phyloP scores from a whole-genome alignment of 1,140 invertebrate genomes.

The Bombyx mori region DNA sequence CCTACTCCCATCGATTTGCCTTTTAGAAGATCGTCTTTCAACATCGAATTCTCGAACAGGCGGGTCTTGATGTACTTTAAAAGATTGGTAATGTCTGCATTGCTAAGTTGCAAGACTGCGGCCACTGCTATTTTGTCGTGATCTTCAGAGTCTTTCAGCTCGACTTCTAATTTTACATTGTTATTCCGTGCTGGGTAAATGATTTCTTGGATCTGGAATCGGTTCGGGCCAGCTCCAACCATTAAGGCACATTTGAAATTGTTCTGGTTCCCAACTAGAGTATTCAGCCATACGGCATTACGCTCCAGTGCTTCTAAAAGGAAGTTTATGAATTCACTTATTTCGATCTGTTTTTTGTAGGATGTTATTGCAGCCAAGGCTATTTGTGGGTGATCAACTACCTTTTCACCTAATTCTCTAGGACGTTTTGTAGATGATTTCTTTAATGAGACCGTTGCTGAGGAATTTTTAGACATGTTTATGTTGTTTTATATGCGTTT shows the following conservation, averaged over 20 bases:
- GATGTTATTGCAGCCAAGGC: constrained; percentile 51
- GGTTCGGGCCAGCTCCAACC: constrained; percentile 50
- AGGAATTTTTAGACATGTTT: constrained; percentile 24
- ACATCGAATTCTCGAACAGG: constrained; percentile 34
- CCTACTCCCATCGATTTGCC: constrained; percentile 46
- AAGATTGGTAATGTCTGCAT: constrained; percentile 35
- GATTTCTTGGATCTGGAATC: constrained; percentile 50
- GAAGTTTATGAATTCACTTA: constrained; percentile 48
- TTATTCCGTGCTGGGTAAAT: constrained; percentile 42
- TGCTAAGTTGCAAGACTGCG: constrained; percentile 38
- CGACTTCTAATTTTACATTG: constrained; percentile 44
- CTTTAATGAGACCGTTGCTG: constrained; percentile 32
- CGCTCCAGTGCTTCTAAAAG: constrained; percentile 44
- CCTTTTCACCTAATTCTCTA: constrained; percentile 21
- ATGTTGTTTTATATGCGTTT: constrained; percentile 3
- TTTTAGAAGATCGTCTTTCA: constrained; percentile 46
- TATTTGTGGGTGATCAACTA: constrained; percentile 34
- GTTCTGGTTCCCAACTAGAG: constrained; percentile 32
- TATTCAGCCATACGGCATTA: constrained; percentile 51
- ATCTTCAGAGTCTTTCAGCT: constrained; percentile 48
- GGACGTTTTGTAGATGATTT: constrained; percentile 28
- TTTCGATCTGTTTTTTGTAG: constrained; percentile 50
- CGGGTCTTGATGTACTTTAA: constrained; percentile 44
- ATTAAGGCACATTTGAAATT: constrained; percentile 51
- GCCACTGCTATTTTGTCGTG: constrained; percentile 54